A percentile compares a stretch with the other conserved stretches of the same genome.
Evolutionary conservation across 2,888 invertebrate species (phyloP).

Genomic region (Philonicus albiceps): DNA sequence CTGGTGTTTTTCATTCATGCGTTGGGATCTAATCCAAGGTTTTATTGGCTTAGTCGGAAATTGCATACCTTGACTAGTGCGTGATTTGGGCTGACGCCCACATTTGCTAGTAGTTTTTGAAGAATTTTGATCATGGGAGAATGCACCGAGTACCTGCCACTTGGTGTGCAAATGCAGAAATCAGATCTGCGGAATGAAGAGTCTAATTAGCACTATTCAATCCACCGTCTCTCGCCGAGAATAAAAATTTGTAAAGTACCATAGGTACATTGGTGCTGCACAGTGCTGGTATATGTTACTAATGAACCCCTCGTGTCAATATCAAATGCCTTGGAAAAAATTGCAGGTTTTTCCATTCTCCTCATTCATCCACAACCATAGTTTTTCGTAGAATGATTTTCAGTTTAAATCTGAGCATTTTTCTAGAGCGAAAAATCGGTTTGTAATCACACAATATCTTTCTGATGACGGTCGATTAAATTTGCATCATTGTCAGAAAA

Average conservation of each 20-base stretch:
- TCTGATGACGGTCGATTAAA: too few species aligned
- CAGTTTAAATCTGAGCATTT: not conserved
- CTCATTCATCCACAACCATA: not conserved
- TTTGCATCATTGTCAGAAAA: too few species aligned
- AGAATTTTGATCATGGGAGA: not conserved
- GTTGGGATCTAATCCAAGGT: not conserved
- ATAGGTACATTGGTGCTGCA: not conserved
- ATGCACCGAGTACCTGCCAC: not conserved
- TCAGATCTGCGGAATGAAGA: not conserved
- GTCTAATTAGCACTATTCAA: not conserved
- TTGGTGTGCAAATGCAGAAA: not conserved
- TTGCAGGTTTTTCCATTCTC: not conserved
- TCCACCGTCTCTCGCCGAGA: not conserved
- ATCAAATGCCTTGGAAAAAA: not conserved
- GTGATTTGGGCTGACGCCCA: not conserved
- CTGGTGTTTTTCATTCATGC: not conserved
- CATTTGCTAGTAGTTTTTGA: not conserved
- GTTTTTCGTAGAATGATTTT: not conserved
- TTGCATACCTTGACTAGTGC: not conserved
- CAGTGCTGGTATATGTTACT: not conserved
- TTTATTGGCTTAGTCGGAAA: not conserved
- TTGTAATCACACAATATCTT: too few species aligned
- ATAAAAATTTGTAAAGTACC: too few species aligned
- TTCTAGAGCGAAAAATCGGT: not conserved
- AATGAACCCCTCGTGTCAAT: not conserved